A percentile compares a stretch with the other conserved stretches of the same genome.
These are phyloP conservation scores for Cheilosia pagana DNA, from an alignment of 2,888 invertebrate species.

Conservation along the genomic window DNA sequence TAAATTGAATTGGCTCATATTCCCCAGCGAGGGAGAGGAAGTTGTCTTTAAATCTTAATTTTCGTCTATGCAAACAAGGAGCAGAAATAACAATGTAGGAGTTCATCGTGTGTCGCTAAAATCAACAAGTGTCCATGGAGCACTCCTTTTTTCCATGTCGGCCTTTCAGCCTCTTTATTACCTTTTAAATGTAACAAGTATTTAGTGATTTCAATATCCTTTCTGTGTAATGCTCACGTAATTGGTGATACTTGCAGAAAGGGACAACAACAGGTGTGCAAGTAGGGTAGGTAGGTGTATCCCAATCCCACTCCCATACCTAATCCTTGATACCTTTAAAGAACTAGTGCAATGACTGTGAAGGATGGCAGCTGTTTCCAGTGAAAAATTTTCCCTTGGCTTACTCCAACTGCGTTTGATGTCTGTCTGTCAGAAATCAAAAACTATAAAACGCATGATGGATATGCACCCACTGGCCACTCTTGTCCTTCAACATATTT, in stretches of 20 bases:
- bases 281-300: neutral
- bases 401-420: neutral
- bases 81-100: neutral
- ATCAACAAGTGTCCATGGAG: conserved; percentile 37
- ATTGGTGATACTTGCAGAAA: conserved; percentile 17
- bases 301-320: neutral
- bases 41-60: conserved; percentile 35
- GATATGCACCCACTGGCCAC: conserved; percentile 8
- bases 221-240: conserved; percentile 22
- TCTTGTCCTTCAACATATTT: conserved; percentile 1
- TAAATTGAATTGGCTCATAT: conserved; percentile 29
- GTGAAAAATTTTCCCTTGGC: neutral
- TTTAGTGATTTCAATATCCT: conserved; percentile 57
- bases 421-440: neutral
- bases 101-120: conserved; percentile 14
- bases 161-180: conserved; percentile 4
- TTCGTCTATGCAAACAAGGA: conserved; percentile 33
- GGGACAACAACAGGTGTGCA: neutral
- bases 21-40: conserved; percentile 5
- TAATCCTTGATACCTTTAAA: neutral
- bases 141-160: conserved; percentile 1
- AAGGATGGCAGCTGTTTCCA: neutral
- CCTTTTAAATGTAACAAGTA: conserved; percentile 40
- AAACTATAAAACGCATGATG: neutral
- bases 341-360: neutral